A percentile compares a stretch with the other conserved stretches of the same genome.
Evolutionary conservation across 2,888 invertebrate genomes (phyloP).

Genomic region (Acanthosepion pharaonis): DNA sequence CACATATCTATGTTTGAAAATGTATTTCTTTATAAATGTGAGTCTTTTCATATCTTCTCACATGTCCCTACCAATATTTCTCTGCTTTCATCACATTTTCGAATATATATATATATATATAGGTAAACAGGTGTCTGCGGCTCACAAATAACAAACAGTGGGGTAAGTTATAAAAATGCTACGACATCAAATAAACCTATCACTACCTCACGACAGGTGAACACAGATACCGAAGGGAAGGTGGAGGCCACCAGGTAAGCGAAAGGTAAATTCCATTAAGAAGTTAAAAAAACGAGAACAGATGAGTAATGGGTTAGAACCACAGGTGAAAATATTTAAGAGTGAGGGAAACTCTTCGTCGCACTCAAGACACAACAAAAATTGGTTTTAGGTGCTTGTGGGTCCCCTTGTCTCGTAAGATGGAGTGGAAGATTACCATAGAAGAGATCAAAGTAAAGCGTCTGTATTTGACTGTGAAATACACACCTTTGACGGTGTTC

Average conservation of each 20-base stretch:
- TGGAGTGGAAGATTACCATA: neutral
- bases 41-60: neutral
- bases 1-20: neutral
- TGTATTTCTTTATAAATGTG: neutral
- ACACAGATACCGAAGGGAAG: too few relatives aligned
- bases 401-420: neutral
- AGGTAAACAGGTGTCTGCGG: neutral
- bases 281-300: neutral
- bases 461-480: neutral
- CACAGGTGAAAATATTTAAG: constrained; percentile 33
- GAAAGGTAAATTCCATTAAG: neutral
- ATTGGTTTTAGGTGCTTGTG: neutral
- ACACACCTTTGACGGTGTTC: neutral
- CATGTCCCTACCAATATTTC: neutral
- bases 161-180: neutral
- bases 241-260: neutral
- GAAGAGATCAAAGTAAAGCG: neutral
- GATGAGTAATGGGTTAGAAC: neutral
- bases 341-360: neutral
- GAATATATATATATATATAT: neutral
- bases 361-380: neutral
- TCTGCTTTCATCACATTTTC: neutral
- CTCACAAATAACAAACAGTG: neutral
- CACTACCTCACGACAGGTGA: neutral
- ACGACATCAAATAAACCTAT: neutral